Percentiles rank a stretch among this genome's conserved stretches.
Evolutionary conservation across 1,140 invertebrate genomes (phyloP).

Genomic region (Drosophila orena): DNA sequence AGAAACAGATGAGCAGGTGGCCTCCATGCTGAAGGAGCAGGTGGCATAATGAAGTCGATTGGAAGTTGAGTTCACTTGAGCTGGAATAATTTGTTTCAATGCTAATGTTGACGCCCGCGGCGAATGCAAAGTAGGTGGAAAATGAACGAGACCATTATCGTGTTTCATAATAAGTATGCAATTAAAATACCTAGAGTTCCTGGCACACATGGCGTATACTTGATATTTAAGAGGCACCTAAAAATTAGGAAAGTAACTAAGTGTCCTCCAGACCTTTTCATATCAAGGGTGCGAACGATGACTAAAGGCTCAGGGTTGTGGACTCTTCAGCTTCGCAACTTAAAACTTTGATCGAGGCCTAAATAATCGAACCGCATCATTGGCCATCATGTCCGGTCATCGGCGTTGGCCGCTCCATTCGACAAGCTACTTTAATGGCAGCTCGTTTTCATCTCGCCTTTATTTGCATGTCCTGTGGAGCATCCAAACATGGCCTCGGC

Average conservation of each 20-base stretch:
- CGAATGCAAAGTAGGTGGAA: slow-evolving; percentile 24
- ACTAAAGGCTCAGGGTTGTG: background rate
- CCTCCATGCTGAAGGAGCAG: slow-evolving; percentile 16
- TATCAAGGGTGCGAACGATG: slow-evolving; percentile 6
- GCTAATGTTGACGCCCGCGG: slow-evolving; percentile 21
- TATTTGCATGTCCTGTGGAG: slow-evolving; percentile 41
- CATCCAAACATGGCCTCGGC: slow-evolving; percentile 11
- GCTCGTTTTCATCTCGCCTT: slow-evolving; percentile 28
- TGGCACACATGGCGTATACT: slow-evolving; percentile 23
- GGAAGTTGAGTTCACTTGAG: slow-evolving; percentile 51
- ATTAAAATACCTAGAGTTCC: slow-evolving; percentile 7
- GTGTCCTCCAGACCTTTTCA: slow-evolving; percentile 6
- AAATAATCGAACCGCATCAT: slow-evolving; percentile 49
- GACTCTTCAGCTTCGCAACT: slow-evolving; percentile 8
- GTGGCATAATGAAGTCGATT: slow-evolving; percentile 54
- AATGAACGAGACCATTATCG: slow-evolving; percentile 38
- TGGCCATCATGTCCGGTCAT: slow-evolving; percentile 19
- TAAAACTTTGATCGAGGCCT: slow-evolving; percentile 31
- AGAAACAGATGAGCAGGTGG: slow-evolving; percentile 33
- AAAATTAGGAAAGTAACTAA: slow-evolving; percentile 1
- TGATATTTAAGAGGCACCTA: background rate
- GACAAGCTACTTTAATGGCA: slow-evolving; percentile 40
- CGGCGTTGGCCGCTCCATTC: slow-evolving; percentile 2
- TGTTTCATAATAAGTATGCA: slow-evolving; percentile 23
- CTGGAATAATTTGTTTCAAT: slow-evolving; percentile 47